Evolutionary conservation across 2,888 invertebrate species (phyloP), one percentile per base, ranked within the genome.

Genomic region (Bellardia pandia): DNA sequence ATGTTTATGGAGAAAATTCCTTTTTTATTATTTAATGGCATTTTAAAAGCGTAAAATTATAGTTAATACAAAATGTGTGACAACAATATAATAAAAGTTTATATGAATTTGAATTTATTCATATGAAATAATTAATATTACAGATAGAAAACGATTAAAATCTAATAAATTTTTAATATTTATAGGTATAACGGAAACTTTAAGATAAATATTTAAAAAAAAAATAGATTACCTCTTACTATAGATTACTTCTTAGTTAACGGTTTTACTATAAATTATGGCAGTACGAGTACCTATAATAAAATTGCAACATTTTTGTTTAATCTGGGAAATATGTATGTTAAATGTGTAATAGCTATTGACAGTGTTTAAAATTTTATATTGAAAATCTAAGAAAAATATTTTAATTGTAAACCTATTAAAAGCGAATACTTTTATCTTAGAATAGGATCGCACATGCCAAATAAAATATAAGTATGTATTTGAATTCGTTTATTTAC

Each of bases 11-110:
- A 53, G 53, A 69, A 74, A 74, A 62, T 76, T 77, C n/a, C 53
- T 40, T 71, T 81, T 74, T 68, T 82, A 72, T 77, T 77, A 72
- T 60, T 86, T 81, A 82, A 86, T 82, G 77, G 86, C 45, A 66
- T 68, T 81, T 82, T 80, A 66, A 86, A 77, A 81, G 76, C 77
- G 37, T 77, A 77, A 81, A 86, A 86, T 86, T 81, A 68, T 72
- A 51, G 62, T 72, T 71, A 40, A 66, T 60, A 62, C 58, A 68
- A 51, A 79, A 75, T 40, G 53, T 85, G 66, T 85, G 78, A 74
- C 79, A 68, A 69, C 60, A 60, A 62, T 75, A 79, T 69, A 56
- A 68, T 3, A 51, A n/a, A 66, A 45, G 16, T 58, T 75, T 62
- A 69, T 64, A 76, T 33, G 33, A 56, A 58, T 37, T 68, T 58